phyloP scores from a whole-genome alignment of 2,888 invertebrate genomes.

The Dicycla oo region DNA sequence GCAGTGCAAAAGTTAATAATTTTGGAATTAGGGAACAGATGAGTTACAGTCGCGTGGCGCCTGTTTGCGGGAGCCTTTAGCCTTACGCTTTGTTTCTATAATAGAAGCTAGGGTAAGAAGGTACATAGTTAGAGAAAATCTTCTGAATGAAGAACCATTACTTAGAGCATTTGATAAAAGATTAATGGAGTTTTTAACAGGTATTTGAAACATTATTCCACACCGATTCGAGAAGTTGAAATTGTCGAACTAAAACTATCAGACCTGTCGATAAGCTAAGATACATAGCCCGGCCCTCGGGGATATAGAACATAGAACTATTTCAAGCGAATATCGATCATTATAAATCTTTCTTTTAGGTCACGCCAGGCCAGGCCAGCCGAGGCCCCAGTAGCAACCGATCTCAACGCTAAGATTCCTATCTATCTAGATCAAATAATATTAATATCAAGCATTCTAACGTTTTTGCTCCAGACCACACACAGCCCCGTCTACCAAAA shows the following conservation, averaged over 20 bases:
- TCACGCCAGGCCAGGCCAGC: constrained; percentile 43
- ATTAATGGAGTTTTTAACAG: constrained; percentile 1
- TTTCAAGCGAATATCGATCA: constrained; percentile 54
- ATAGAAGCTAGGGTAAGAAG: too few species aligned
- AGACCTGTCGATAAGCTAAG: constrained; percentile 41
- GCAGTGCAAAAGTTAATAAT: too few species aligned
- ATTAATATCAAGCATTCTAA: constrained; percentile 47
- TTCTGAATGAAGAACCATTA: not conserved
- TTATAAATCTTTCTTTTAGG: constrained; percentile 57
- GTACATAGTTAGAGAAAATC: not conserved
- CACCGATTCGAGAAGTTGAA: constrained; percentile 21
- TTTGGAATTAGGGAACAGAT: too few species aligned
- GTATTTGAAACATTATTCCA: constrained; percentile 6
- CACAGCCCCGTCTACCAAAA: constrained; percentile 66
- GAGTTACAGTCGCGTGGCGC: too few species aligned
- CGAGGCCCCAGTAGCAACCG: constrained; percentile 27
- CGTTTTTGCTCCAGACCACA: constrained; percentile 72
- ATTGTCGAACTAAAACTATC: constrained; percentile 43
- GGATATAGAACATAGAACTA: constrained; percentile 24
- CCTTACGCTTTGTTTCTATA: too few species aligned
- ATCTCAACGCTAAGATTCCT: constrained; percentile 41
- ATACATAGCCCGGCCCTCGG: constrained; percentile 40
- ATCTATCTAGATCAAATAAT: constrained; percentile 57
- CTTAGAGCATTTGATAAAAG: not conserved
- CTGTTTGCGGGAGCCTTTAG: too few species aligned